phyloP scores from a whole-genome alignment of 2,888 invertebrate genomes.

The Craniophora ligustri region DNA sequence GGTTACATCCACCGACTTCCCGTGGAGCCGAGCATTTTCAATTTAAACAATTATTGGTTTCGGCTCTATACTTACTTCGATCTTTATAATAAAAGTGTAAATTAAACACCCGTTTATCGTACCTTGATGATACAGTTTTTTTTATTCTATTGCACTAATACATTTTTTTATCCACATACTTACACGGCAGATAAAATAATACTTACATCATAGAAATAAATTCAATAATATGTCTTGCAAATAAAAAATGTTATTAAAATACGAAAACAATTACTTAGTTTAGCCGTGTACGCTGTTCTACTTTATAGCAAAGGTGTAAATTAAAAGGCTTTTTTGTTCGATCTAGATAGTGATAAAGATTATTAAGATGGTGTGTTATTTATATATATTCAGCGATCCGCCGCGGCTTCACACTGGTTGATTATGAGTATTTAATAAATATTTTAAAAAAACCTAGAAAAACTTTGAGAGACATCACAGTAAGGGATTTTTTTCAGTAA shows the following conservation, averaged over 20 bases:
- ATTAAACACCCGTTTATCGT: conserved; percentile 29
- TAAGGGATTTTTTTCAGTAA: too few species aligned
- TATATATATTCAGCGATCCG: too few species aligned
- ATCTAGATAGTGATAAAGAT: conserved; percentile 6
- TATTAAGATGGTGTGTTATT: conserved; percentile 3
- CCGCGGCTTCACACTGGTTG: too few species aligned
- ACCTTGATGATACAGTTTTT: background rate
- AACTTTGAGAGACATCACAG: too few species aligned
- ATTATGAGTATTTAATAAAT: too few species aligned
- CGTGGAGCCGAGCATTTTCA: conserved; percentile 64
- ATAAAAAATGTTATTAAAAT: conserved; percentile 14
- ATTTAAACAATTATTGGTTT: conserved; percentile 71
- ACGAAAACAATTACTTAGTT: conserved; percentile 21
- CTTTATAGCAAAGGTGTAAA: conserved; percentile 27
- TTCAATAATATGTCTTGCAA: conserved; percentile 21
- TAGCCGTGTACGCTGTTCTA: conserved; percentile 26
- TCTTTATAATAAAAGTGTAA: conserved; percentile 35
- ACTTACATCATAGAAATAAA: conserved; percentile 17
- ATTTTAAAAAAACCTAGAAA: background rate
- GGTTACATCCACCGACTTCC: conserved; percentile 64
- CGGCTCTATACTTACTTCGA: conserved; percentile 34
- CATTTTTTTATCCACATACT: conserved; percentile 1
- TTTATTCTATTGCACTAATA: background rate
- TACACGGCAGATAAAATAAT: background rate
- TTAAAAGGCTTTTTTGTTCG: conserved; percentile 26